A percentile compares a stretch with the other conserved stretches of the same genome.
phyloP scores from a whole-genome alignment of 2,113 vertebrate species.

The Trogon surrucura region DNA sequence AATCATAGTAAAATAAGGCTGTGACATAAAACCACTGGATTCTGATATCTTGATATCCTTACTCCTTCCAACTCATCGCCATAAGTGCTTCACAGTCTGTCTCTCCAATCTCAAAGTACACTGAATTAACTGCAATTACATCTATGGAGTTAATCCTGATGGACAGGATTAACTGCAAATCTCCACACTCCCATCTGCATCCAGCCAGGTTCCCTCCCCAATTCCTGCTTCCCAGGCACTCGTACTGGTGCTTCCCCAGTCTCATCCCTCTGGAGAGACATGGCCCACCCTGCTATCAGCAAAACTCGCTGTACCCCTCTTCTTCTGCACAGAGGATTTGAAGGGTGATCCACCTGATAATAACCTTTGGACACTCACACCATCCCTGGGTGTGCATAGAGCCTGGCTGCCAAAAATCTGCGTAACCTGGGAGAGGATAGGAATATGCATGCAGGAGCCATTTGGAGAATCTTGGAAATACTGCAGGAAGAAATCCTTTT shows the following conservation, averaged over 20 bases:
- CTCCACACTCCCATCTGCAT: neutral
- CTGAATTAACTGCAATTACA: neutral
- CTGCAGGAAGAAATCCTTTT: neutral
- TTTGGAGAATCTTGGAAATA: neutral
- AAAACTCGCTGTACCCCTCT: accelerated
- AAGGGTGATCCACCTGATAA: neutral
- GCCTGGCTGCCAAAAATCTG: neutral
- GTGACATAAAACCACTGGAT: neutral
- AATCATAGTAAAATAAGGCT: neutral
- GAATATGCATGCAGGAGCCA: neutral
- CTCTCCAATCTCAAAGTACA: neutral
- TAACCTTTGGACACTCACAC: neutral
- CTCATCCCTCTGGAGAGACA: neutral
- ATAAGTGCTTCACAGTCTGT: neutral
- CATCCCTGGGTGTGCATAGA: neutral
- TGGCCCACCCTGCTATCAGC: accelerated
- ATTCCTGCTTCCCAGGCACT: neutral
- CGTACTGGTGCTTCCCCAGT: neutral
- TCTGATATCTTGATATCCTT: neutral
- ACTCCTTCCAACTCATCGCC: neutral
- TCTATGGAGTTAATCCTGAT: neutral
- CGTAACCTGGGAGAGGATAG: neutral
- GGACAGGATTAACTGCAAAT: neutral
- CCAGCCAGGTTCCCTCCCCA: neutral
- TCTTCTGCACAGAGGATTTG: accelerated